Conservation (phyloP, 2,797 vertebrate species). For the Sphenodon punctatus region DNA sequence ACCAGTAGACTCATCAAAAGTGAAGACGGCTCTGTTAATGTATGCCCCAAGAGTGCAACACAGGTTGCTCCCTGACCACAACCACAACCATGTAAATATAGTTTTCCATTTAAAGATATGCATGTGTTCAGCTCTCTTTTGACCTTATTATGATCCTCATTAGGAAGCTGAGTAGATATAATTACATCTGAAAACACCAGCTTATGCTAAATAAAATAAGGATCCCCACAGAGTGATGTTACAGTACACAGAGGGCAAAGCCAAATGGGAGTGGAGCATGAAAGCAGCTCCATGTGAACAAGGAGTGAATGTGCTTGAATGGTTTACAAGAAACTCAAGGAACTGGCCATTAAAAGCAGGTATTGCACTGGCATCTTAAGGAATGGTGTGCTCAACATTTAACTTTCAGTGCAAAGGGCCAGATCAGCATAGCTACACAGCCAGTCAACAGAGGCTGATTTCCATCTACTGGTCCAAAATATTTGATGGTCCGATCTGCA, state of each 20-base stretch:
- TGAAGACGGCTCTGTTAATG: conserved; percentile 32
- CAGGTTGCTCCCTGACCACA: conserved; percentile 56
- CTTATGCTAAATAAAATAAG: background rate
- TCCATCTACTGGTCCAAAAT: too few species aligned
- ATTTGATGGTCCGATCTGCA: background rate
- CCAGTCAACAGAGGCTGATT: too few species aligned
- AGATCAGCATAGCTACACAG: too few species aligned
- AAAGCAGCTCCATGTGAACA: accelerated
- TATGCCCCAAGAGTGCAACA: conserved; percentile 44
- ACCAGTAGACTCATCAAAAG: conserved; percentile 33
- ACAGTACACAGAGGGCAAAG: background rate
- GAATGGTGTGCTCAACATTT: accelerated
- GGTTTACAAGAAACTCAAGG: background rate
- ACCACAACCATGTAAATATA: conserved; percentile 68
- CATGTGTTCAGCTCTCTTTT: conserved; percentile 30
- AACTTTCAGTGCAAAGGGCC: background rate
- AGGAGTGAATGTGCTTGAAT: background rate
- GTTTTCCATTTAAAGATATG: conserved; percentile 57
- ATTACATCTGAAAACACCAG: conserved; percentile 33
- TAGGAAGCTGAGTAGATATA: conserved; percentile 16
- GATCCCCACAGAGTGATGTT: background rate
- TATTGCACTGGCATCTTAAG: background rate
- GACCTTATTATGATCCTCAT: background rate
- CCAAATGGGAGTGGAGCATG: background rate
- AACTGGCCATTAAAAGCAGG: background rate